Conservation (phyloP, 1,140 invertebrate species). For the Bombus turneri region DNA sequence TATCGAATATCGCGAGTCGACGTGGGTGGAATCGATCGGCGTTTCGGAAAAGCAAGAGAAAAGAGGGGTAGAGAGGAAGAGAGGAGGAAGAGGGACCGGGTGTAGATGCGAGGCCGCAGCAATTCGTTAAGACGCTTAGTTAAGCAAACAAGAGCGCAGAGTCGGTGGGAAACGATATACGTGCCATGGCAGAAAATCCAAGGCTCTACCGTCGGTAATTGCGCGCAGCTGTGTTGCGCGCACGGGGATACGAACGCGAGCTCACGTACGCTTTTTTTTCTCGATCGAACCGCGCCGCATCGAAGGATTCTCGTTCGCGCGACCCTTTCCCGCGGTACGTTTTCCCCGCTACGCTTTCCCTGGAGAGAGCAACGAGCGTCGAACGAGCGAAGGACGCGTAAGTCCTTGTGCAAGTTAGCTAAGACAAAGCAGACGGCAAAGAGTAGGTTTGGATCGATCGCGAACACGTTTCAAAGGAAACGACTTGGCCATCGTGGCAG, state of each 20-base stretch:
- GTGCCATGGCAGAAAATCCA: constrained; percentile 70
- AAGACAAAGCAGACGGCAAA: not conserved
- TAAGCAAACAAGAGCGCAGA: constrained; percentile 68
- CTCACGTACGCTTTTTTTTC: constrained; percentile 10
- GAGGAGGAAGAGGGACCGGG: too few species aligned
- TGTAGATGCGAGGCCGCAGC: constrained; percentile 54
- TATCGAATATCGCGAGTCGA: not conserved
- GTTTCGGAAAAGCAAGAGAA: not conserved
- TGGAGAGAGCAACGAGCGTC: too few species aligned
- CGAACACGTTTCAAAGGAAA: constrained; percentile 61
- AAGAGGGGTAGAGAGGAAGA: too few species aligned
- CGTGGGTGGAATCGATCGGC: not conserved
- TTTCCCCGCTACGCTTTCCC: too few species aligned
- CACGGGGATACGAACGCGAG: constrained; percentile 57
- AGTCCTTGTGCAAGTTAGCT: too few species aligned
- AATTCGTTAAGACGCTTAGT: constrained; percentile 74
- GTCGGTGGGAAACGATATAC: constrained; percentile 70
- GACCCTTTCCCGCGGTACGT: not conserved
- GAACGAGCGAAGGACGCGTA: not conserved
- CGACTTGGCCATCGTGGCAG: constrained; percentile 59
- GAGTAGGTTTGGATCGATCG: constrained; percentile 63
- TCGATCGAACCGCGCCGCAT: not conserved
- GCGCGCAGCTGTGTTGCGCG: constrained; percentile 62
- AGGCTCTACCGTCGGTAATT: constrained; percentile 67
- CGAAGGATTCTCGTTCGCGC: not conserved